Conservation (phyloP, 1,140 invertebrate species). For the Temnothorax nylanderi region DNA sequence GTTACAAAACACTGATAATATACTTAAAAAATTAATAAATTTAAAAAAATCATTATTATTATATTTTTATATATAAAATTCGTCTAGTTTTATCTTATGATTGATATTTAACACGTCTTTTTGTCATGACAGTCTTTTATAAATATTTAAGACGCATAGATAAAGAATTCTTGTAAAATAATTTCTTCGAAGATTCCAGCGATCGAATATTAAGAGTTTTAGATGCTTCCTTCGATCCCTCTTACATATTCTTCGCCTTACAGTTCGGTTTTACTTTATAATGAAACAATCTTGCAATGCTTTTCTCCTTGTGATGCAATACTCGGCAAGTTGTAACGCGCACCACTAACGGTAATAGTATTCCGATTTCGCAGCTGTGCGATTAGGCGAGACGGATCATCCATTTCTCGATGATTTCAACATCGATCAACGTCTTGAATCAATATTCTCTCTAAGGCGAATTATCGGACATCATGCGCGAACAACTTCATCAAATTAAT, state of each 20-base stretch:
- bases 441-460: background rate
- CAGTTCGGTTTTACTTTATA: background rate
- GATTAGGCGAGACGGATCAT: slow-evolving; percentile 69
- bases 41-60: background rate
- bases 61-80: background rate
- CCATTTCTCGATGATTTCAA: slow-evolving; percentile 9
- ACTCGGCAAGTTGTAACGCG: slow-evolving; percentile 17
- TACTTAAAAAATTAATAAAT: background rate
- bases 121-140: background rate
- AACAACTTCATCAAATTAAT: slow-evolving; percentile 31
- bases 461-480: background rate
- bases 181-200: background rate
- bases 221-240: background rate
- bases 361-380: slow-evolving; percentile 64
- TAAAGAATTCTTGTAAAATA: background rate
- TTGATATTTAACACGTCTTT: background rate
- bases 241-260: background rate
- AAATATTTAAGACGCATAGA: background rate
- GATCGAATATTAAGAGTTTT: background rate
- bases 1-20: background rate
- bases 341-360: slow-evolving; percentile 51
- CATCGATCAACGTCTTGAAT: slow-evolving; percentile 26
- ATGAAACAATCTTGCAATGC: background rate
- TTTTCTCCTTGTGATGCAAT: slow-evolving; percentile 39
- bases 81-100: background rate